Percentiles rank a stretch among this genome's conserved stretches.
phyloP scores from a whole-genome alignment of 2,113 vertebrate genomes.

The Callionymus lyra region DNA sequence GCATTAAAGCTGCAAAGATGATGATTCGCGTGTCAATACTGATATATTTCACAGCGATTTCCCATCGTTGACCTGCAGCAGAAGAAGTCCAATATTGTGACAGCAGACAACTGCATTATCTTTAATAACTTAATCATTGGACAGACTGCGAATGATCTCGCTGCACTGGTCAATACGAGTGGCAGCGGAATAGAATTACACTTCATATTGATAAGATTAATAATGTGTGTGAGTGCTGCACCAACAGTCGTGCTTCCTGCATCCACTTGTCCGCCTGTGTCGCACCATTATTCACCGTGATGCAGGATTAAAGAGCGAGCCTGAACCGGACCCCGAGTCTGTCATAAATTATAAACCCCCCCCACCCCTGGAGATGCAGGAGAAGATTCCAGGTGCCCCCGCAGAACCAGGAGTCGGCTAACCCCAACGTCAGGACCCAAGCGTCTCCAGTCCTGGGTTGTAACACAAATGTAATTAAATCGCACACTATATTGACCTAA shows the following conservation, averaged over 20 bases:
- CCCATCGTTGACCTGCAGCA: constrained; percentile 67
- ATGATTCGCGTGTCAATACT: constrained; percentile 71
- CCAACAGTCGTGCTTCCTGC: constrained; percentile 34
- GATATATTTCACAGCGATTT: constrained; percentile 67
- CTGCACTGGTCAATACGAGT: constrained; percentile 60
- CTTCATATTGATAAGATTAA: constrained; percentile 57
- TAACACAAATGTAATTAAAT: constrained; percentile 81
- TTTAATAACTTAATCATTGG: constrained; percentile 71
- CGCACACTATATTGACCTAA: constrained; percentile 81
- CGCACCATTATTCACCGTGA: too few relatives aligned
- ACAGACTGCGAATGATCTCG: constrained; percentile 58
- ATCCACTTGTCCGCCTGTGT: constrained; percentile 25
- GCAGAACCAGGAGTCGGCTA: constrained; percentile 24
- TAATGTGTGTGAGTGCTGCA: constrained; percentile 28
- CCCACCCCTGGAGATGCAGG: constrained; percentile 1
- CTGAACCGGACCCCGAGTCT: too few relatives aligned
- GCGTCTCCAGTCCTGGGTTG: constrained; percentile 79
- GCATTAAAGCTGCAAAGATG: constrained; percentile 56
- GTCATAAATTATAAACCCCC: neutral
- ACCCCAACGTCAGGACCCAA: constrained; percentile 57
- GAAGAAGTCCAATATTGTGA: constrained; percentile 63
- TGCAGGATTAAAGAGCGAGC: too few relatives aligned
- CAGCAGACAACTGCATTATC: constrained; percentile 71
- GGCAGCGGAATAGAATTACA: constrained; percentile 45
- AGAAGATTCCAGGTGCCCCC: constrained; percentile 7